Percentiles rank a stretch among this genome's conserved stretches.
phyloP scores from a whole-genome alignment of 1,140 invertebrate genomes.

The Phymastichus coffea region DNA sequence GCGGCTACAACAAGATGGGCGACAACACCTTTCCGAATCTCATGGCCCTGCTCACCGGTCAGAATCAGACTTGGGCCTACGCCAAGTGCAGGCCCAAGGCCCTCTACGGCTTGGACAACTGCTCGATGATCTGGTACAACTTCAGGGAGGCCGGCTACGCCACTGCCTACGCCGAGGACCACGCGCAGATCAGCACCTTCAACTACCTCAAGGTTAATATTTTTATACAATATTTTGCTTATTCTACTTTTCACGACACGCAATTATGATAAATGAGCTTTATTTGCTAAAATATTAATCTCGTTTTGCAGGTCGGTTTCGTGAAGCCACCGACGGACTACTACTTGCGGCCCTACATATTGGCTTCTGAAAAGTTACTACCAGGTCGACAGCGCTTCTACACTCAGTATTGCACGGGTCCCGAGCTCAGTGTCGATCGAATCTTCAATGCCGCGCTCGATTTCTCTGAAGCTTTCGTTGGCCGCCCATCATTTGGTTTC shows the following conservation, averaged over 20 bases:
- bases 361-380: conserved; percentile 63
- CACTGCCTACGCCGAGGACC: conserved; percentile 80
- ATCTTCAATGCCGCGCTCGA: conserved; percentile 63
- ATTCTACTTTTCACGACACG: too few species aligned
- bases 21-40: conserved; percentile 84
- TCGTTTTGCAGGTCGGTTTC: conserved; percentile 66
- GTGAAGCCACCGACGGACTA: conserved; percentile 77
- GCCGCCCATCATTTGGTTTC: conserved; percentile 69
- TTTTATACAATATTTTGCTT: too few species aligned
- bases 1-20: conserved; percentile 69
- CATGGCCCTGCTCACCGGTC: conserved; percentile 73
- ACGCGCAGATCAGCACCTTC: conserved; percentile 72
- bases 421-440: conserved; percentile 58
- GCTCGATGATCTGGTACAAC: conserved; percentile 79
- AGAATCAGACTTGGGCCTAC: conserved; percentile 54
- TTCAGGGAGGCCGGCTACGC: conserved; percentile 71
- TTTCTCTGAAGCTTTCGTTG: conserved; percentile 59
- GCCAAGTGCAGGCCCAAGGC: conserved; percentile 56
- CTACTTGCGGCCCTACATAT: conserved; percentile 75
- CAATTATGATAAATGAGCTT: too few species aligned
- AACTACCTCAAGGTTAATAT: conserved; percentile 73
- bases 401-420: conserved; percentile 66
- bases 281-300: too few species aligned
- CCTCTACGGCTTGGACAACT: conserved; percentile 59
- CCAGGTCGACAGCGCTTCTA: conserved; percentile 61